A percentile compares a stretch with the other conserved stretches of the same genome.
Conservation (phyloP, 2,113 vertebrate genomes). For the Phycodurus eques region DNA sequence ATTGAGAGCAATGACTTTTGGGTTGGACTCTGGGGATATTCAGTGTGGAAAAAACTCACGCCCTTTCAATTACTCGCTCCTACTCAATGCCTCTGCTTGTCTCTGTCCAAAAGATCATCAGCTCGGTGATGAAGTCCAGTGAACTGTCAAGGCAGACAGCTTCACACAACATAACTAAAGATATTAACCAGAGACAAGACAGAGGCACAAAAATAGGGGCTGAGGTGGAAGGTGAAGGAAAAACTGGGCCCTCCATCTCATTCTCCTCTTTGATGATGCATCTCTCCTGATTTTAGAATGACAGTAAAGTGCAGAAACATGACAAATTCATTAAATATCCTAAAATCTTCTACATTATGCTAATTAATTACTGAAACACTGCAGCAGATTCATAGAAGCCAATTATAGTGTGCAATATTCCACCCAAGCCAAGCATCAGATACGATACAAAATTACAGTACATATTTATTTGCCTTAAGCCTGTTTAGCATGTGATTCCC, state of each 20-base stretch:
- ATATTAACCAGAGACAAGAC: conserved; percentile 11
- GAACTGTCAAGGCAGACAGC: conserved; percentile 36
- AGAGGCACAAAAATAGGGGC: conserved; percentile 9
- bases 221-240: conserved; percentile 10
- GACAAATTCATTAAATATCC: too few relatives aligned
- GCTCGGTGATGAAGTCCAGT: conserved; percentile 29
- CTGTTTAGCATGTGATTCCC: too few relatives aligned
- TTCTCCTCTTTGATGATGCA: neutral
- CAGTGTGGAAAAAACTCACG: conserved; percentile 28
- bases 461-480: too few relatives aligned
- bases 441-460: too few relatives aligned
- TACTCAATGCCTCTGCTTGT: conserved; percentile 34
- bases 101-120: conserved; percentile 41
- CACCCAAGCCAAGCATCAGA: too few relatives aligned
- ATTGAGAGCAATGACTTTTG: conserved; percentile 67
- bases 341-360: too few relatives aligned
- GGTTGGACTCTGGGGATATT: conserved; percentile 49
- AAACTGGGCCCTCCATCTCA: neutral
- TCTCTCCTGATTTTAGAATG: neutral
- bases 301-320: too few relatives aligned
- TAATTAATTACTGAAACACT: too few relatives aligned
- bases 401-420: too few relatives aligned
- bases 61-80: conserved; percentile 22
- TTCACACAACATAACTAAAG: conserved; percentile 9
- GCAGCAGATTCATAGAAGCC: too few relatives aligned